Conservation (phyloP, 2,113 vertebrate species). For the Campylorhamphus procurvoides region DNA sequence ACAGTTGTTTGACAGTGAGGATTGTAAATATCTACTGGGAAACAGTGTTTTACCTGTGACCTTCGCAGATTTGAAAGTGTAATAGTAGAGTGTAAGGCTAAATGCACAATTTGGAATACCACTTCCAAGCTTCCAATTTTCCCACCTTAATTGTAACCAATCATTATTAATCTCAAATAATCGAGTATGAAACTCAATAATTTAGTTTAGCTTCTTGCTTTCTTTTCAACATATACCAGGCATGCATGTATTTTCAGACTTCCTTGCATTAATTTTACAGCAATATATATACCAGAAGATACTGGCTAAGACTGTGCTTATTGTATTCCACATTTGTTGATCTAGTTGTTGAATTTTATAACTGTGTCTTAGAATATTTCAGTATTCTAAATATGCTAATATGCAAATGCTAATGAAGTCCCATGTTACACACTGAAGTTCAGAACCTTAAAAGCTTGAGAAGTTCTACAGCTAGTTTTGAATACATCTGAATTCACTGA, state of each 20-base stretch:
- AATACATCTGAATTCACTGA: background rate
- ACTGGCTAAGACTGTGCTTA: background rate
- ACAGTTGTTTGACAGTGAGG: background rate
- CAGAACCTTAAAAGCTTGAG: background rate
- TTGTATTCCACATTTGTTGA: background rate
- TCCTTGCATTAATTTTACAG: background rate
- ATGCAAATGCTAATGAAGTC: background rate
- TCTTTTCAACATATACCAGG: background rate
- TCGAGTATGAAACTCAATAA: rapidly evolving
- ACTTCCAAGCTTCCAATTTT: background rate
- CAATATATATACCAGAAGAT: background rate
- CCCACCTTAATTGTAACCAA: background rate
- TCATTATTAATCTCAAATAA: background rate
- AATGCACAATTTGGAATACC: background rate
- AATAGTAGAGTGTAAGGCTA: background rate
- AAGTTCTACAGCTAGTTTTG: background rate
- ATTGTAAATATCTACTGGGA: background rate
- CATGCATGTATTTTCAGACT: background rate
- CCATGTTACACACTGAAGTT: background rate
- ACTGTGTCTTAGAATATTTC: background rate
- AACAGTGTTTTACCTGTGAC: background rate
- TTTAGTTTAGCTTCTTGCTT: background rate
- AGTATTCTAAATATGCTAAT: too few relatives aligned
- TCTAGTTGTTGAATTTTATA: background rate
- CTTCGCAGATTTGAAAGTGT: background rate